phyloP scores from a whole-genome alignment of 2,113 vertebrate genomes.

The Lynx canadensis region DNA sequence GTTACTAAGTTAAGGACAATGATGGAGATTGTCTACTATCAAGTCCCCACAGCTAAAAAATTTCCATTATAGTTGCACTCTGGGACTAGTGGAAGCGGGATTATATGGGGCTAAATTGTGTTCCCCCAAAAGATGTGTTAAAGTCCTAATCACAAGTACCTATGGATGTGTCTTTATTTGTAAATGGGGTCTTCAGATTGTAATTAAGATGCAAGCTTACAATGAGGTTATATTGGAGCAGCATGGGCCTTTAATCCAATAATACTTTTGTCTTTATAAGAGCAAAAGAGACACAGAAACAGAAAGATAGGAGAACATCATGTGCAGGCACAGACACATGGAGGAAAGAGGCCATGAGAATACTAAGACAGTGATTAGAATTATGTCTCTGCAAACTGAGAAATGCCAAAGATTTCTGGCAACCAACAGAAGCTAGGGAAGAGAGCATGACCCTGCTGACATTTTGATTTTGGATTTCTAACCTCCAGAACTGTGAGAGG shows the following conservation, averaged over 20 bases:
- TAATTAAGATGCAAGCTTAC: not conserved
- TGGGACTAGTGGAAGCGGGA: not conserved
- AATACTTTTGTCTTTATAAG: not conserved
- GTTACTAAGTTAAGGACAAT: not conserved
- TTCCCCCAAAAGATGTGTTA: not conserved
- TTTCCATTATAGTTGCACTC: not conserved
- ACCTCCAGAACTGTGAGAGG: not conserved
- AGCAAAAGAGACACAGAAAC: not conserved
- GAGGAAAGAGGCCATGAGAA: not conserved
- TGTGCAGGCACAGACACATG: not conserved
- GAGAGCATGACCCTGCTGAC: not conserved
- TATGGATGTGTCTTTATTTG: not conserved
- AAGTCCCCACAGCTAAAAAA: not conserved
- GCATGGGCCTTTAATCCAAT: not conserved
- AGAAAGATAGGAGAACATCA: not conserved
- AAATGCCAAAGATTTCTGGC: not conserved
- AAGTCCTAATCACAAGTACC: not conserved
- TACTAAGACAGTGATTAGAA: not conserved
- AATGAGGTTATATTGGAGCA: not conserved
- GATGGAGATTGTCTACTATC: not conserved
- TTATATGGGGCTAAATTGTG: not conserved
- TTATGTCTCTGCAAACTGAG: not conserved
- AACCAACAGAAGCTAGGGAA: not conserved
- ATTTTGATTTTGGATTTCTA: not conserved
- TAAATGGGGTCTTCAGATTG: not conserved